Conservation (phyloP, 2,113 vertebrate genomes). For the Ageneiosus marmoratus region DNA sequence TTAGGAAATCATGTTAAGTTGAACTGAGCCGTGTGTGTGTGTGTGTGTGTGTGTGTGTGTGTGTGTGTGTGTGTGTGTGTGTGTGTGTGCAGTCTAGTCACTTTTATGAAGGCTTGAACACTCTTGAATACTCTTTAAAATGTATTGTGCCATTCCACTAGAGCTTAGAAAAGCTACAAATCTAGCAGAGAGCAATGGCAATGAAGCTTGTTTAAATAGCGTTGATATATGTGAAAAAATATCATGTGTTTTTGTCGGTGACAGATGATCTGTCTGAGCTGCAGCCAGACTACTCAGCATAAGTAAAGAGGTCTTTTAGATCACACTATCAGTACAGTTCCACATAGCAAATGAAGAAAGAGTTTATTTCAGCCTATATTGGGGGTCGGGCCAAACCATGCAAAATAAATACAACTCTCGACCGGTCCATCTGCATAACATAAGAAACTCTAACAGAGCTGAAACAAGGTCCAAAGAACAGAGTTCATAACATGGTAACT, state of each 20-base stretch:
- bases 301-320: conserved; percentile 17
- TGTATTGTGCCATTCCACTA: not conserved
- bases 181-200: conserved; percentile 12
- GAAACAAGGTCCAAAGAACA: not conserved
- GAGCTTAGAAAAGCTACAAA: conserved; percentile 8
- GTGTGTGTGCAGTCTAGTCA: not conserved
- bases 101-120: conserved; percentile 15
- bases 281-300: conserved; percentile 16
- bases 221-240: conserved; percentile 27
- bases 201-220: conserved; percentile 31
- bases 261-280: conserved; percentile 4
- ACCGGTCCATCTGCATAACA: conserved; percentile 11
- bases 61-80: not conserved
- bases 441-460: not conserved
- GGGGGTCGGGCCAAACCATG: conserved; percentile 12
- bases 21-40: not conserved
- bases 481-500: not conserved
- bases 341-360: conserved; percentile 26
- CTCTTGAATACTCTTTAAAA: conserved; percentile 3
- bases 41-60: no score
- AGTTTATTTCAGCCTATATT: conserved; percentile 11
- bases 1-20: conserved; percentile 19
- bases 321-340: conserved; percentile 24
- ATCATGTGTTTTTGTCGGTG: conserved; percentile 6
- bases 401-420: conserved; percentile 29